These are phyloP conservation scores for Itoplectis maculator DNA, from an alignment of 2,888 invertebrate species.

Conservation along the genomic window DNA sequence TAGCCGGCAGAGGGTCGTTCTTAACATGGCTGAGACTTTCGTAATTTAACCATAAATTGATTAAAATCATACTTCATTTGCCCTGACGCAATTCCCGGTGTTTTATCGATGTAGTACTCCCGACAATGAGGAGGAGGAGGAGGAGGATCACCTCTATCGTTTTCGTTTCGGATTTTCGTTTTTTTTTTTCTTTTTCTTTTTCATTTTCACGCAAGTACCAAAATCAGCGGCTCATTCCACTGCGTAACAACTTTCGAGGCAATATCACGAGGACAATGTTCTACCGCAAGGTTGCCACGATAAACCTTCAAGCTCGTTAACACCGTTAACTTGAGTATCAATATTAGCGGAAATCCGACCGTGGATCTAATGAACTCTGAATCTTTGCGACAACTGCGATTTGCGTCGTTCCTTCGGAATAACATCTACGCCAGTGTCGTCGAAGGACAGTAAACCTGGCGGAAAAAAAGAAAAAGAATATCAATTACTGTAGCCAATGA, in stretches of 20 bases:
- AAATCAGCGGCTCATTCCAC: background rate
- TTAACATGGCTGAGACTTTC: no score
- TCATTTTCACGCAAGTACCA: constrained; percentile 18
- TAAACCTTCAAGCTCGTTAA: constrained; percentile 44
- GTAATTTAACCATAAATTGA: no score
- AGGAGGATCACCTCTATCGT: no score
- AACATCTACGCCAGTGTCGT: constrained; percentile 24
- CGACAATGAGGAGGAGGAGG: no score
- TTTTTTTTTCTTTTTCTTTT: background rate
- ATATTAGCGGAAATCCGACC: constrained; percentile 27
- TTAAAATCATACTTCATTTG: no score
- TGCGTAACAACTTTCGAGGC: background rate
- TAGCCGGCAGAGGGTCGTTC: no score
- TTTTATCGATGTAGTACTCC: no score
- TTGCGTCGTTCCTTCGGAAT: constrained; percentile 38
- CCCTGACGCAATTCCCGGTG: no score
- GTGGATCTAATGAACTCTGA: constrained; percentile 22
- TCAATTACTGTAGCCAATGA: constrained; percentile 25
- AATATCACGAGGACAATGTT: constrained; percentile 23
- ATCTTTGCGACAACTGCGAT: constrained; percentile 43
- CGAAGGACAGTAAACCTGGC: background rate
- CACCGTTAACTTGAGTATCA: constrained; percentile 44
- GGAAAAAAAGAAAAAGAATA: constrained; percentile 23
- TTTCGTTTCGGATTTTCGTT: background rate
- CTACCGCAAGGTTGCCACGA: background rate